Evolutionary conservation across 2,797 vertebrate species (phyloP).

Genomic region (Scyliorhinus canicula): DNA sequence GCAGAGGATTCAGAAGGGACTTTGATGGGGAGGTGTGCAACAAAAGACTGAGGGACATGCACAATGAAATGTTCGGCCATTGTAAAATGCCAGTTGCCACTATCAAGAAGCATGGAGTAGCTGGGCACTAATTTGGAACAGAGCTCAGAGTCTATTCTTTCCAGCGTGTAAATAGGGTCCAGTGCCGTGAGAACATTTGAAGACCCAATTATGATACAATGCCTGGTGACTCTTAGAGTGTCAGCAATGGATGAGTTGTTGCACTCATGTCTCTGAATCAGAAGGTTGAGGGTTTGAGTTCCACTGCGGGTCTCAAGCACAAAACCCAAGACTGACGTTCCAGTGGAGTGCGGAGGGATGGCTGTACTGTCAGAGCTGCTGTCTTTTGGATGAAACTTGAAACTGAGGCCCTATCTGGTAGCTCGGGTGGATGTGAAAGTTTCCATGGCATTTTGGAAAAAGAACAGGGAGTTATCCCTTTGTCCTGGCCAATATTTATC

Average conservation of each 20-base stretch:
- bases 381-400: not conserved
- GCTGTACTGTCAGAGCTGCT: not conserved
- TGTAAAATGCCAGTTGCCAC: no score
- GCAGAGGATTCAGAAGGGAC: not conserved
- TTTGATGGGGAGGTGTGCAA: not conserved
- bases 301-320: not conserved
- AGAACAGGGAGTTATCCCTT: not conserved
- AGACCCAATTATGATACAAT: not conserved
- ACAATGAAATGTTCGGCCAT: no score
- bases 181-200: not conserved
- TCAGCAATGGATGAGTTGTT: not conserved
- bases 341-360: not conserved
- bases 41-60: not conserved
- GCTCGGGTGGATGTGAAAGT: not conserved
- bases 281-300: not conserved
- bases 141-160: not conserved
- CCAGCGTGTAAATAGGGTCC: no score
- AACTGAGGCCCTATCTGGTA: not conserved
- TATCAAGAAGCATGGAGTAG: not conserved
- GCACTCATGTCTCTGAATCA: not conserved
- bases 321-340: not conserved
- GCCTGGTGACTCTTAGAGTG: no score
- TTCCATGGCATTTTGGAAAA: not conserved
- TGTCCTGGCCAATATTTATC: not conserved
- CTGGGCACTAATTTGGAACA: not conserved